These are phyloP conservation scores for Drosophila obscura DNA, from an alignment of 1,140 invertebrate species.

Conservation along the genomic window DNA sequence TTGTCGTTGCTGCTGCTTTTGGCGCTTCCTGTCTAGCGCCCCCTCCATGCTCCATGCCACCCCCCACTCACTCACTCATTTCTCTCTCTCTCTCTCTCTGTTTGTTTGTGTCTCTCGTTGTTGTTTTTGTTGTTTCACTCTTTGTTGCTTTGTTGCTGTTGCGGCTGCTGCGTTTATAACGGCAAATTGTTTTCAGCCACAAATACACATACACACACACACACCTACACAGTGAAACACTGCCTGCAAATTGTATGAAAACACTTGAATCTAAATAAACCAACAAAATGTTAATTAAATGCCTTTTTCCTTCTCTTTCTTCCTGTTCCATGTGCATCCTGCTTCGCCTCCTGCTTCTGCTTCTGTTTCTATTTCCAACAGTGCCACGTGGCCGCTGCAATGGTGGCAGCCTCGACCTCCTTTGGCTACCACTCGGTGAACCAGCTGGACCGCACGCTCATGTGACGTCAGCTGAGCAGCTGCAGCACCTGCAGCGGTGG, in stretches of 20 bases:
- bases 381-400: slow-evolving; percentile 83
- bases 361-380: slow-evolving; percentile 35
- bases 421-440: slow-evolving; percentile 83
- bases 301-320: slow-evolving; percentile 13
- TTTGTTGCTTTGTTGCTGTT: slow-evolving; percentile 65
- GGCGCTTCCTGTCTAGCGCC: no score
- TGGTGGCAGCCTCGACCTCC: slow-evolving; percentile 82
- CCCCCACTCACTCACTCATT: neutral
- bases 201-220: slow-evolving; percentile 30
- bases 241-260: slow-evolving; percentile 73
- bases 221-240: slow-evolving; percentile 38
- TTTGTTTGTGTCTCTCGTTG: neutral
- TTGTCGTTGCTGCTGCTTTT: slow-evolving; percentile 1
- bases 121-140: slow-evolving; percentile 55
- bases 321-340: neutral
- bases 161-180: slow-evolving; percentile 48
- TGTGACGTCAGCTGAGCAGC: slow-evolving; percentile 83
- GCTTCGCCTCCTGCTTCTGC: neutral
- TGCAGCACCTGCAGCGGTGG: slow-evolving; percentile 83
- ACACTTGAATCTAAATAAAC: slow-evolving; percentile 48
- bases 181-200: slow-evolving; percentile 56
- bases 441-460: slow-evolving; percentile 79
- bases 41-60: no score
- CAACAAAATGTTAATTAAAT: slow-evolving; percentile 53
- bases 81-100: neutral